phyloP scores from a whole-genome alignment of 1,140 invertebrate species.

The Trinorchestia longiramus region DNA sequence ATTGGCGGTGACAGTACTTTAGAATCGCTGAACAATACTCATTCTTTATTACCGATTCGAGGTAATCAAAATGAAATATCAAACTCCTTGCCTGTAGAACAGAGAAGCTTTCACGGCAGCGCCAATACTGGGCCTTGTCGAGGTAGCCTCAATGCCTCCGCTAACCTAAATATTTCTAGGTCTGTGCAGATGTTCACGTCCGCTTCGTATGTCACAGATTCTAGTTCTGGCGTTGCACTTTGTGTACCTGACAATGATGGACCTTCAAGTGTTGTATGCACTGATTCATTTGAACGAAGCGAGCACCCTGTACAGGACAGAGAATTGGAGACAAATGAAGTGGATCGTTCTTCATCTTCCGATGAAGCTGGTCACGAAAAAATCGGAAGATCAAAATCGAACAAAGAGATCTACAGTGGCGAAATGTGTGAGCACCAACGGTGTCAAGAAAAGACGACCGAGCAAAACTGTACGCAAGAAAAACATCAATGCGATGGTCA shows the following conservation, averaged over 20 bases:
- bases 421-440: neutral
- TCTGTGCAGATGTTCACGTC: neutral
- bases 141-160: neutral
- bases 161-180: neutral
- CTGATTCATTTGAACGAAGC: neutral
- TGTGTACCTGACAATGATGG: neutral
- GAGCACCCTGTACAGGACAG: neutral
- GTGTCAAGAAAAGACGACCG: neutral
- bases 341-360: neutral
- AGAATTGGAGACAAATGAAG: neutral
- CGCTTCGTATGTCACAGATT: neutral
- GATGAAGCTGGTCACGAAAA: neutral
- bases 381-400: neutral
- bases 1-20: neutral
- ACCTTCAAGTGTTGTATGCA: neutral
- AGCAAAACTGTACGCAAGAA: neutral
- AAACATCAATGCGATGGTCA: neutral
- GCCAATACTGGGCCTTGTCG: neutral
- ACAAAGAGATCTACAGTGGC: neutral
- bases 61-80: neutral
- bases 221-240: neutral
- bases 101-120: neutral
- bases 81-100: neutral
- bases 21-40: neutral
- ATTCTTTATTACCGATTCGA: neutral